phyloP scores from a whole-genome alignment of 30 jellyfish, hydroid and myxozoan genomes.

The Sanderia malayensis region DNA sequence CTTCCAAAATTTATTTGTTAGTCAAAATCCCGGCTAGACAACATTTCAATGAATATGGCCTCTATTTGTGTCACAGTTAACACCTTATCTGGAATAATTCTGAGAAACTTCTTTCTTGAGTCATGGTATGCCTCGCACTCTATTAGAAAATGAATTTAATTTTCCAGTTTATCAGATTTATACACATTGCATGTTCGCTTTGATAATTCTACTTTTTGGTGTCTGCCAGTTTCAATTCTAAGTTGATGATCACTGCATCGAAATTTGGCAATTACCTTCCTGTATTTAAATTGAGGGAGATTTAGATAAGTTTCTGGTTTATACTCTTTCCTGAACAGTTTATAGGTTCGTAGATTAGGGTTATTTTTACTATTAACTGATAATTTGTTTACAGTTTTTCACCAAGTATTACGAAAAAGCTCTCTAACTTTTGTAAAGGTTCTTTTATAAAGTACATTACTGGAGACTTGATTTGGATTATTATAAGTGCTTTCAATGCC shows the following conservation, averaged over 20 bases:
- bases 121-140: not conserved
- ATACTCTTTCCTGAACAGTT: constrained; percentile 18
- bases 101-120: not conserved
- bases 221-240: constrained; percentile 2
- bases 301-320: constrained; percentile 28
- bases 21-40: not conserved
- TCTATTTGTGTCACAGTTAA: not conserved
- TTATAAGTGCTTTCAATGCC: not conserved
- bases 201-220: constrained; percentile 10
- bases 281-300: not conserved
- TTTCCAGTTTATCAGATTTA: not conserved
- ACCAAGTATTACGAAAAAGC: not conserved
- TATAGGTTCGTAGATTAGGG: constrained; percentile 21
- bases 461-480: not conserved
- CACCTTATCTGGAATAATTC: not conserved
- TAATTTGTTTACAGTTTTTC: not conserved
- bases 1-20: not conserved
- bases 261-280: constrained; percentile 5
- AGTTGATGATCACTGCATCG: constrained; percentile 6
- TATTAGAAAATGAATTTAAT: not conserved
- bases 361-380: constrained; percentile 22
- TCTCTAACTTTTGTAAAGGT: constrained; percentile 2
- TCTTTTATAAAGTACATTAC: not conserved
- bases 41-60: not conserved
- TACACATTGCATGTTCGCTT: constrained; percentile 1